Conservation (phyloP, 2,888 invertebrate species). For the Geophilus truncorum region DNA sequence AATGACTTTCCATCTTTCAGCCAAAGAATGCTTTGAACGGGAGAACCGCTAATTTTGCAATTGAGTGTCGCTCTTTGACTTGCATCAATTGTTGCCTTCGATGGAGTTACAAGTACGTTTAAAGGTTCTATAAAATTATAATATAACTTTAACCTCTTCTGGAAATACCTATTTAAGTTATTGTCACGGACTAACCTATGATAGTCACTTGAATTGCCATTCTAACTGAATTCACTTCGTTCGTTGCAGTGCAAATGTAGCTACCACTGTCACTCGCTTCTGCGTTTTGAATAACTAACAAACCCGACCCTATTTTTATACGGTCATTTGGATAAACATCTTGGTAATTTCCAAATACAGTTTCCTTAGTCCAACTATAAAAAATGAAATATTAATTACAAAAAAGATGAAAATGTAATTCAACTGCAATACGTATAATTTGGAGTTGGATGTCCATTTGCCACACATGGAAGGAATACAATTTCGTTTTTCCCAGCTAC, state of each 20-base stretch:
- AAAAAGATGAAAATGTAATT: neutral
- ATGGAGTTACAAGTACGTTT: neutral
- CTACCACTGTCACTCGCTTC: neutral
- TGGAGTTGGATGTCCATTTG: neutral
- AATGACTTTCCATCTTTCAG: conserved; percentile 6
- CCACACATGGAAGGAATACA: neutral
- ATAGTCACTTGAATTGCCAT: neutral
- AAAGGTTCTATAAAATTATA: too few species aligned
- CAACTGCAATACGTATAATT: neutral
- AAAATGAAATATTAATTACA: neutral
- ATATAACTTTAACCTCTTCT: too few species aligned
- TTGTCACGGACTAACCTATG: neutral
- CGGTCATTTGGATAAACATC: neutral
- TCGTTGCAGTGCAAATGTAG: conserved; percentile 1
- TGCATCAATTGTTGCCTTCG: neutral
- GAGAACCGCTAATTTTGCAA: neutral
- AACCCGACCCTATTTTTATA: neutral
- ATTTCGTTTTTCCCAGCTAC: neutral
- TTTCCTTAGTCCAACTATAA: neutral
- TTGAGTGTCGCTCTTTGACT: neutral
- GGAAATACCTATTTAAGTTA: neutral
- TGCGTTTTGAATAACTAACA: neutral
- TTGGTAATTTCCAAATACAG: neutral
- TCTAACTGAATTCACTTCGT: neutral
- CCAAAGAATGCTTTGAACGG: neutral